phyloP scores from a whole-genome alignment of 2,888 invertebrate genomes.

The Drosophila fulvimacula region DNA sequence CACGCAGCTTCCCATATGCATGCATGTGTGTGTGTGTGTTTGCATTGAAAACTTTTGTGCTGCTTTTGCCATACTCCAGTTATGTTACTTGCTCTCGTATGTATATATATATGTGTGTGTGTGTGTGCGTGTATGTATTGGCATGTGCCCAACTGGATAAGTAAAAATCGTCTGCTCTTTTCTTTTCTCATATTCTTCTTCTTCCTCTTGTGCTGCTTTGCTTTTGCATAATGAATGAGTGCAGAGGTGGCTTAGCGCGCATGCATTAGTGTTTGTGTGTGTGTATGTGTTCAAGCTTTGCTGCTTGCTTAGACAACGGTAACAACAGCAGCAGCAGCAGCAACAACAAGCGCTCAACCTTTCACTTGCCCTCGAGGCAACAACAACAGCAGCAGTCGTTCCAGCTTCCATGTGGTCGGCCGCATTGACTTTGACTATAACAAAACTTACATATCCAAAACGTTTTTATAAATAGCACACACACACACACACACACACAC shows the following conservation, averaged over 20 bases:
- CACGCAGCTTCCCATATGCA: slow-evolving; percentile 37
- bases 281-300: slow-evolving; percentile 32
- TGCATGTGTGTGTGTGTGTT: slow-evolving; percentile 3
- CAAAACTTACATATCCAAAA: slow-evolving; percentile 55
- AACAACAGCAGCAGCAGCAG: neutral
- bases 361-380: slow-evolving; percentile 60
- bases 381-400: slow-evolving; percentile 22
- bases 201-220: slow-evolving; percentile 8
- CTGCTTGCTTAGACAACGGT: slow-evolving; percentile 27
- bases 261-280: slow-evolving; percentile 5
- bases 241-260: slow-evolving; percentile 37
- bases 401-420: slow-evolving; percentile 57
- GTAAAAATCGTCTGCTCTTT: slow-evolving; percentile 20
- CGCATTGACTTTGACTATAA: slow-evolving; percentile 25
- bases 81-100: slow-evolving; percentile 20
- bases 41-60: slow-evolving; percentile 38
- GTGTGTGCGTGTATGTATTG: slow-evolving; percentile 14
- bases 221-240: slow-evolving; percentile 53
- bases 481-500: slow-evolving; percentile 17
- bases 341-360: slow-evolving; percentile 39
- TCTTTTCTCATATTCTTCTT: slow-evolving; percentile 2
- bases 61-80: slow-evolving; percentile 41
- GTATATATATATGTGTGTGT: neutral
- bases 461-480: slow-evolving; percentile 58
- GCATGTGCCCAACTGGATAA: slow-evolving; percentile 44